phyloP scores from a whole-genome alignment of 2,113 vertebrate genomes.

The Prunella fulvescens region DNA sequence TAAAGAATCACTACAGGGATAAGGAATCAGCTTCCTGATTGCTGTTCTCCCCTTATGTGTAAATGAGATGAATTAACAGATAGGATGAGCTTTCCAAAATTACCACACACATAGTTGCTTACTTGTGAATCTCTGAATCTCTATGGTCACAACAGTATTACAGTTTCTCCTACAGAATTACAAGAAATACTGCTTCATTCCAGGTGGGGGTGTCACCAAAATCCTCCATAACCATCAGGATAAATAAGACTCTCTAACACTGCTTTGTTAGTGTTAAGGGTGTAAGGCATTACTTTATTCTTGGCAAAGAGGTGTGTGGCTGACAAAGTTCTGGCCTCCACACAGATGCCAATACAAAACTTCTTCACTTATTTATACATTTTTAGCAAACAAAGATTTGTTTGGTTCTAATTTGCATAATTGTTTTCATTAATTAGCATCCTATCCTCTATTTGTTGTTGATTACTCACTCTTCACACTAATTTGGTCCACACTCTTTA shows the following conservation, averaged over 20 bases:
- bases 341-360: background rate
- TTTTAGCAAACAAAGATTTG: background rate
- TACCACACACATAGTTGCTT: background rate
- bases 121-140: background rate
- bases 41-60: background rate
- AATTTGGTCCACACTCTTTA: background rate
- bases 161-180: background rate
- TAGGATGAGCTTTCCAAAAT: background rate
- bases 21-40: background rate
- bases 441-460: background rate
- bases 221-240: background rate
- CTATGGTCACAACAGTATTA: background rate
- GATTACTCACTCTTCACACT: background rate
- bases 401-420: background rate
- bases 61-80: background rate
- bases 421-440: background rate
- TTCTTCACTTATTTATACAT: background rate
- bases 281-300: background rate
- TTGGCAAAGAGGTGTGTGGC: background rate
- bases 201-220: fast-evolving
- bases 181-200: background rate
- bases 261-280: background rate
- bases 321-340: background rate
- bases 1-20: background rate
- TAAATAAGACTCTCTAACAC: background rate